phyloP scores from a whole-genome alignment of 2,888 invertebrate genomes.

The Myathropa florea region DNA sequence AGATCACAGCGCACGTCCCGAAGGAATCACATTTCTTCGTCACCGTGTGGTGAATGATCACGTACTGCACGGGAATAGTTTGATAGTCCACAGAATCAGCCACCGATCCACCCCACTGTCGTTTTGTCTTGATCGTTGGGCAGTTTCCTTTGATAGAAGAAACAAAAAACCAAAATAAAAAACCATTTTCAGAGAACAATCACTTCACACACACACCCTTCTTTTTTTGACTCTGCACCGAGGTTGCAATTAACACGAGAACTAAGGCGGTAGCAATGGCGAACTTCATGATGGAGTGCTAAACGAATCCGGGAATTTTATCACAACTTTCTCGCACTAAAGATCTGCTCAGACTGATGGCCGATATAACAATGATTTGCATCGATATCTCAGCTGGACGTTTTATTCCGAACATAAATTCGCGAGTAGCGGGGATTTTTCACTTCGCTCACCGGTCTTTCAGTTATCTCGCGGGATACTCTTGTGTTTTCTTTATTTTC shows the following conservation, averaged over 20 bases:
- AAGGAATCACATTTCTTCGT: constrained; percentile 81
- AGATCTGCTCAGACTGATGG: neutral
- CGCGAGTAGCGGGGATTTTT: neutral
- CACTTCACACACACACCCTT: neutral
- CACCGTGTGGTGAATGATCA: constrained; percentile 84
- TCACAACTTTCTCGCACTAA: neutral
- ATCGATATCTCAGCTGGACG: neutral
- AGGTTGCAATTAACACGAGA: neutral
- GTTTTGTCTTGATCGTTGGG: constrained; percentile 82
- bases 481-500: too few relatives aligned
- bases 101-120: constrained; percentile 83
- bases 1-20: constrained; percentile 80
- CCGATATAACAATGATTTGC: neutral
- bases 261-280: neutral
- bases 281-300: neutral
- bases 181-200: neutral
- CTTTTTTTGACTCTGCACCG: neutral
- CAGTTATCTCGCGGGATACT: neutral
- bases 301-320: neutral
- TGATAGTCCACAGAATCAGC: constrained; percentile 82
- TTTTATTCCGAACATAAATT: neutral
- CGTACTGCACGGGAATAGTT: constrained; percentile 82
- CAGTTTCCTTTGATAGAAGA: constrained; percentile 75
- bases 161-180: too few relatives aligned
- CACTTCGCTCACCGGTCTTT: neutral